phyloP scores from a whole-genome alignment of 92 coral and sea anemone genomes.

The Nematostella vectensis region DNA sequence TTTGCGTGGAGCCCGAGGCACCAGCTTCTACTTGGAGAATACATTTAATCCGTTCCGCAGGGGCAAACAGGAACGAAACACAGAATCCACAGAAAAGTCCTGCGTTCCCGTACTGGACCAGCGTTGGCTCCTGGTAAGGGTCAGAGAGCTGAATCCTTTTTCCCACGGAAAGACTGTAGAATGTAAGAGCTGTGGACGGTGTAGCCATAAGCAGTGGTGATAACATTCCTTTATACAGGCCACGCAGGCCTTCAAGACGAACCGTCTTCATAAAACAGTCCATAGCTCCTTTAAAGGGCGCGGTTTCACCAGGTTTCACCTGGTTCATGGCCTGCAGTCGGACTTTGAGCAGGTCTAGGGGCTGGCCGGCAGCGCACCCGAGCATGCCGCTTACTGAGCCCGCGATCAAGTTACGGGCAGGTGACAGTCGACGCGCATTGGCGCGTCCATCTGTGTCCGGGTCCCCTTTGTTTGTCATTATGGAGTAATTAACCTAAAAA shows the following conservation, averaged over 20 bases:
- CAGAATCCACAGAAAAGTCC: slow-evolving; percentile 57
- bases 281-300: slow-evolving; percentile 45
- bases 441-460: background rate
- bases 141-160: slow-evolving; percentile 57
- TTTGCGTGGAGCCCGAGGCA: slow-evolving; percentile 16
- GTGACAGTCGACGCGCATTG: slow-evolving; percentile 34
- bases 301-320: slow-evolving; percentile 13
- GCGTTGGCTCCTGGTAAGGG: slow-evolving; percentile 36
- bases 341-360: slow-evolving; percentile 84
- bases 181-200: slow-evolving; percentile 58
- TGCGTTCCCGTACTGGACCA: slow-evolving; percentile 47
- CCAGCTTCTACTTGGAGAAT: slow-evolving; percentile 61
- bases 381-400: slow-evolving; percentile 80
- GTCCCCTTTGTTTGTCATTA: background rate
- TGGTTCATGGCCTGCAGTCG: slow-evolving; percentile 67
- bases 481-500: no score
- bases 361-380: slow-evolving; percentile 62
- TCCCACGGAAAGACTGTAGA: slow-evolving; percentile 66
- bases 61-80: slow-evolving; percentile 36
- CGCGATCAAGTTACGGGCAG: slow-evolving; percentile 61
- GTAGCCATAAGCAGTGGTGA: slow-evolving; percentile 62
- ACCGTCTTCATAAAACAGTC: slow-evolving; percentile 65
- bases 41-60: slow-evolving; percentile 72
- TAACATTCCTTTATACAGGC: slow-evolving; percentile 69
- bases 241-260: slow-evolving; percentile 54